These are phyloP conservation scores for Pseudotriccus pelzelni DNA, from an alignment of 2,797 vertebrate species.

Conservation along the genomic window DNA sequence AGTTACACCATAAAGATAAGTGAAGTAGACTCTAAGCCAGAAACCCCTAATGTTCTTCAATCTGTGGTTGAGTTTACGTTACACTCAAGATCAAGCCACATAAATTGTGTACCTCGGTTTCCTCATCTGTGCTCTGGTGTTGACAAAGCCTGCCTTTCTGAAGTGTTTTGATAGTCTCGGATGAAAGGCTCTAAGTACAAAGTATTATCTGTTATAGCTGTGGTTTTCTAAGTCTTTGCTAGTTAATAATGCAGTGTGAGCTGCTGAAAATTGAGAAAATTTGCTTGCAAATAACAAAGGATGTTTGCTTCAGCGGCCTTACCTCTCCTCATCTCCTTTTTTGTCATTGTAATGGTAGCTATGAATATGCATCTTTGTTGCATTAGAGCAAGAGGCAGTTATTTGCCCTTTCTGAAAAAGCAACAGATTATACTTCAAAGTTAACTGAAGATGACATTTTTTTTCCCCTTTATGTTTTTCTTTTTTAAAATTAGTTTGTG, in stretches of 20 bases:
- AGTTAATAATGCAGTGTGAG: slow-evolving; percentile 11
- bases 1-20: background rate
- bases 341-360: background rate
- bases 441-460: background rate
- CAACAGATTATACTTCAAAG: background rate
- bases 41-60: background rate
- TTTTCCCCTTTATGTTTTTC: background rate
- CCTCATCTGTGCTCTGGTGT: background rate
- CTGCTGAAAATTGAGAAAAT: slow-evolving; percentile 19
- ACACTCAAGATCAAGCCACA: background rate
- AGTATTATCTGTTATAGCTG: background rate
- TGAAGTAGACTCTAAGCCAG: background rate
- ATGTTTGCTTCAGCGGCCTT: background rate
- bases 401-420: background rate
- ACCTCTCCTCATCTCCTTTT: background rate
- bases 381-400: background rate
- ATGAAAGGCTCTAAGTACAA: background rate
- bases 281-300: slow-evolving; percentile 10
- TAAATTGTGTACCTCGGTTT: background rate
- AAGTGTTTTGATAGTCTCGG: background rate
- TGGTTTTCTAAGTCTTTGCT: background rate
- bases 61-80: background rate
- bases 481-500: background rate
- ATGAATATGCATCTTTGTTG: background rate
- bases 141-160: background rate